phyloP scores from a whole-genome alignment of 2,113 vertebrate species.

The Limanda limanda region DNA sequence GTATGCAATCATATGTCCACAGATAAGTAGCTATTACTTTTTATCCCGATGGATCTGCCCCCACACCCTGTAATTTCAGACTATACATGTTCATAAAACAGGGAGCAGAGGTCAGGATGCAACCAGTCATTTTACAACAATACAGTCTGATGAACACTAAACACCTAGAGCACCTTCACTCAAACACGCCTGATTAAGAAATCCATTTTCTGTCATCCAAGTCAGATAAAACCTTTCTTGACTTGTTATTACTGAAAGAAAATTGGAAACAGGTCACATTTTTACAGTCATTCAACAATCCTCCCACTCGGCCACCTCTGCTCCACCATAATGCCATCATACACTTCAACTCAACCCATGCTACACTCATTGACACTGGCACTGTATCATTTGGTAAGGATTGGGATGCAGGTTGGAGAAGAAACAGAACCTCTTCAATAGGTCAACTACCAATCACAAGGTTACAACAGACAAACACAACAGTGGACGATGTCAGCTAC shows the following conservation, averaged over 20 bases:
- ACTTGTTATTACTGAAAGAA: slow-evolving; percentile 47
- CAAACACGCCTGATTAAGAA: slow-evolving; percentile 72
- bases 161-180: slow-evolving; percentile 53
- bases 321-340: slow-evolving; percentile 23
- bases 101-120: slow-evolving; percentile 70
- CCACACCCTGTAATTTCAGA: slow-evolving; percentile 69
- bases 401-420: not conserved
- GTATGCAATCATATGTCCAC: slow-evolving; percentile 22
- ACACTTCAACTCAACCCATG: slow-evolving; percentile 1
- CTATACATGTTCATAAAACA: slow-evolving; percentile 61
- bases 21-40: slow-evolving; percentile 52
- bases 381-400: not conserved
- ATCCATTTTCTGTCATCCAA: slow-evolving; percentile 74
- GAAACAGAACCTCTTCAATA: slow-evolving; percentile 1
- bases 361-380: slow-evolving; percentile 1
- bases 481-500: not conserved
- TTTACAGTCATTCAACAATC: slow-evolving; percentile 40
- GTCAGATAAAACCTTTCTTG: slow-evolving; percentile 47
- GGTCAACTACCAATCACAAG: slow-evolving; percentile 8
- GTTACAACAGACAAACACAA: slow-evolving; percentile 14
- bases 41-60: slow-evolving; percentile 27
- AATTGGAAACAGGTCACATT: slow-evolving; percentile 39
- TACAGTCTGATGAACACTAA: slow-evolving; percentile 76
- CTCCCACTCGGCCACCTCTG: slow-evolving; percentile 36
- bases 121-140: slow-evolving; percentile 81